Percentiles rank a stretch among this genome's conserved stretches.
Conservation (phyloP, 2,888 invertebrate species). For the Melangyna quadrimaculata region DNA sequence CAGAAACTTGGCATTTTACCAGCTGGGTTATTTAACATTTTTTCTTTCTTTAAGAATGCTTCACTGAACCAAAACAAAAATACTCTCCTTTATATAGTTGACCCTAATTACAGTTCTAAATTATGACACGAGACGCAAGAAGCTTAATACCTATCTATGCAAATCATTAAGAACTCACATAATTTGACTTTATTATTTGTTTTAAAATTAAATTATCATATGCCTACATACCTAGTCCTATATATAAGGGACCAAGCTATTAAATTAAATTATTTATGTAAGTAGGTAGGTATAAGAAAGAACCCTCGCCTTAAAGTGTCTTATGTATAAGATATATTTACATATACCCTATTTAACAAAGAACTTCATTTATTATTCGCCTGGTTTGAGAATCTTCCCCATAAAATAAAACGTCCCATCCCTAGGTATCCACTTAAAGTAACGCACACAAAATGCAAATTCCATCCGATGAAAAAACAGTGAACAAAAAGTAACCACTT, state of each 20-base stretch:
- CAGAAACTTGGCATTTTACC: no score
- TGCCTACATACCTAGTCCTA: background rate
- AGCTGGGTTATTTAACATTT: no score
- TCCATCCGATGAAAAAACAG: slow-evolving; percentile 7
- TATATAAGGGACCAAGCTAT: background rate
- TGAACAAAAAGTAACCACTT: slow-evolving; percentile 22
- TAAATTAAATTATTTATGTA: background rate
- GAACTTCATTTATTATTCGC: slow-evolving; percentile 51
- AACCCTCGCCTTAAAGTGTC: slow-evolving; percentile 22
- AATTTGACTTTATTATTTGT: background rate
- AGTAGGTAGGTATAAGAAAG: background rate
- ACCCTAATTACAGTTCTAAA: background rate
- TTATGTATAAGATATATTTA: background rate
- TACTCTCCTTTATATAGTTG: background rate
- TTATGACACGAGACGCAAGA: background rate
- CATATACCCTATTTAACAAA: slow-evolving; percentile 19
- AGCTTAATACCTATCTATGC: background rate
- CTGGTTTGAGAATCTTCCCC: slow-evolving; percentile 34
- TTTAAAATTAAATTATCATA: background rate
- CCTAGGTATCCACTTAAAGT: slow-evolving; percentile 53
- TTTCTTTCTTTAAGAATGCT: no score
- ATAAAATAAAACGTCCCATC: slow-evolving; percentile 15
- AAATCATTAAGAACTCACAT: background rate
- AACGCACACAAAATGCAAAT: slow-evolving; percentile 69
- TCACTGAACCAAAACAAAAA: background rate